Conservation (phyloP, 2,888 invertebrate genomes). For the Trissolcus brochymenae region DNA sequence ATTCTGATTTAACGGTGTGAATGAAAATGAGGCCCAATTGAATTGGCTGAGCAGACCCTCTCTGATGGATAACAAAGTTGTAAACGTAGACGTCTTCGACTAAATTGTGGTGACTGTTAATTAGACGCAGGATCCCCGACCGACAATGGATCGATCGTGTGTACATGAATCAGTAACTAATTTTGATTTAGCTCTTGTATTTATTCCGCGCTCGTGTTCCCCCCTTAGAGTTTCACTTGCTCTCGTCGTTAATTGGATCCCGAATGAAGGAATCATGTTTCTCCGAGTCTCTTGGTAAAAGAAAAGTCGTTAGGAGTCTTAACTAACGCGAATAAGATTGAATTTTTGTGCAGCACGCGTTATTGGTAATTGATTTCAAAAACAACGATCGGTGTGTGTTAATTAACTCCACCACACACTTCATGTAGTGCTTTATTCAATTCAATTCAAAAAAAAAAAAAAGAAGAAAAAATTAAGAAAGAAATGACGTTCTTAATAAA, state of each 20-base stretch:
- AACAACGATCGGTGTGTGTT: slow-evolving; percentile 31
- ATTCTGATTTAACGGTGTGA: slow-evolving; percentile 72
- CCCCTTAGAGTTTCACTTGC: slow-evolving; percentile 65
- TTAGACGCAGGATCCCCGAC: slow-evolving; percentile 28
- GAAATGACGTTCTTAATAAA: not conserved
- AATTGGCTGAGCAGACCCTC: slow-evolving; percentile 32
- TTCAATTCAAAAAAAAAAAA: not conserved
- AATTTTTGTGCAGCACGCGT: slow-evolving; percentile 43
- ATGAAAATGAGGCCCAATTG: slow-evolving; percentile 72
- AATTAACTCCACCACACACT: not conserved
- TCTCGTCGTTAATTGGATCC: slow-evolving; percentile 72
- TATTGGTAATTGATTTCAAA: slow-evolving; percentile 45
- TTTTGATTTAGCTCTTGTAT: slow-evolving; percentile 66
- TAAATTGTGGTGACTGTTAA: slow-evolving; percentile 28
- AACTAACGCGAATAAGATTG: slow-evolving; percentile 51
- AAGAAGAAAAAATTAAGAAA: not conserved
- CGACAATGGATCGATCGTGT: slow-evolving; percentile 52
- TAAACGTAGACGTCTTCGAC: slow-evolving; percentile 26
- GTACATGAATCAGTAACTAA: slow-evolving; percentile 63
- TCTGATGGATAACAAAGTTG: slow-evolving; percentile 13
- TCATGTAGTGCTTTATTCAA: too few species aligned
- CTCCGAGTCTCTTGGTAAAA: slow-evolving; percentile 46
- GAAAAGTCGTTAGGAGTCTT: slow-evolving; percentile 56
- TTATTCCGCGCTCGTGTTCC: slow-evolving; percentile 56
- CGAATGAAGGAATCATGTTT: slow-evolving; percentile 66